Evolutionary conservation across 2,113 vertebrate species (phyloP).

Genomic region (Micromys minutus): DNA sequence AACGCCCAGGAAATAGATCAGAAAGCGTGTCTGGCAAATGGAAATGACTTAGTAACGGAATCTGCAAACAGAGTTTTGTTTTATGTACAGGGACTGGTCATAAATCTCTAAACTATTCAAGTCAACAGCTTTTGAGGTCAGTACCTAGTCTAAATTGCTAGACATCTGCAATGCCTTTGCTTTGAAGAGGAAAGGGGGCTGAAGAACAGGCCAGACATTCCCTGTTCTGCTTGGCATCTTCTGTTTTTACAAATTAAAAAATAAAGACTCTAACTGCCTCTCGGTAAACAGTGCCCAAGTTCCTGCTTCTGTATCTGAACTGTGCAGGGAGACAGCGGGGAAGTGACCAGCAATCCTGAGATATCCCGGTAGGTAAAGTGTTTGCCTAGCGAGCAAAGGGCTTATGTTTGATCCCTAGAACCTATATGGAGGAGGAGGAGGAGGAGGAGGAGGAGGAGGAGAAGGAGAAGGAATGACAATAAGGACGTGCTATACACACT

Average conservation of each 20-base stretch:
- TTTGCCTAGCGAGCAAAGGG: not conserved
- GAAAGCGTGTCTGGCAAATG: not conserved
- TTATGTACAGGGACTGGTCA: too few species aligned
- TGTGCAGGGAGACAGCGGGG: too few species aligned
- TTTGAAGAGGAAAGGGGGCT: not conserved
- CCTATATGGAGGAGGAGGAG: not conserved
- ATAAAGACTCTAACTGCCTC: too few species aligned
- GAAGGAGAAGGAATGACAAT: too few species aligned
- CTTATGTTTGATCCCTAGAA: not conserved
- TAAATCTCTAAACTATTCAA: not conserved
- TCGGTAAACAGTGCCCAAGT: too few species aligned
- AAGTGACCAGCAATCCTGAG: too few species aligned
- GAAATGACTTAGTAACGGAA: not conserved
- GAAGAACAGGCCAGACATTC: accelerated
- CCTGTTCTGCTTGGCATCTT: not conserved
- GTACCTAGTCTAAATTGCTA: not conserved
- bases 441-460: not conserved
- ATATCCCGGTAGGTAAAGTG: not conserved
- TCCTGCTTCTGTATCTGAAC: too few species aligned
- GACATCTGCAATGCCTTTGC: not conserved
- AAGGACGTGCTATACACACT: not conserved
- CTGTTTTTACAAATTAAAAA: not conserved
- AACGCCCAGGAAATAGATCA: accelerated
- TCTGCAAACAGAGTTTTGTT: not conserved
- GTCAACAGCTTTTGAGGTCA: not conserved